Conservation (phyloP, 2,888 invertebrate species). For the Deilephila porcellus region DNA sequence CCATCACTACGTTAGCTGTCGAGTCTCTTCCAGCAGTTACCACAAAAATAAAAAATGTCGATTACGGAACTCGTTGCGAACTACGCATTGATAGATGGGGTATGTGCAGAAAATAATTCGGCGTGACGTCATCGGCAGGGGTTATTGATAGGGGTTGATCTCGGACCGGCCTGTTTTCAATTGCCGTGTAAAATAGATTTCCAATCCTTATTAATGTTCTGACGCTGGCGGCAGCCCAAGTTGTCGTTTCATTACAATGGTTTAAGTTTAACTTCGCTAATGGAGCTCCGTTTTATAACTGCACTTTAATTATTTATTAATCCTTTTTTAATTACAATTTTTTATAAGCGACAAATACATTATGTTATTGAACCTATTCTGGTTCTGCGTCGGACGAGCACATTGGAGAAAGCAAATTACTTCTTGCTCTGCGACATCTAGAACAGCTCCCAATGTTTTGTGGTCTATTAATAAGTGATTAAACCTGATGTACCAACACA, state of each 20-base stretch:
- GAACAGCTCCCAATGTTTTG: too few relatives aligned
- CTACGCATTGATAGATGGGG: constrained; percentile 1
- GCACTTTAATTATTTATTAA: too few relatives aligned
- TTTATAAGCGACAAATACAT: too few relatives aligned
- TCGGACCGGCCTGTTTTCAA: constrained; percentile 5
- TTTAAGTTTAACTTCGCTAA: neutral
- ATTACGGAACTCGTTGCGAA: neutral
- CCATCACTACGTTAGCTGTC: neutral
- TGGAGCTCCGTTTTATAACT: neutral
- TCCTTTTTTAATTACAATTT: too few relatives aligned
- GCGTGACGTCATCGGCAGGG: constrained; percentile 1
- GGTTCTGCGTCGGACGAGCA: too few relatives aligned
- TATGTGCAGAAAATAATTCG: constrained; percentile 15
- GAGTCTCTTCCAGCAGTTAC: neutral
- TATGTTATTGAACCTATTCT: too few relatives aligned
- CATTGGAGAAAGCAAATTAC: too few relatives aligned
- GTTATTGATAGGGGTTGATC: constrained; percentile 11
- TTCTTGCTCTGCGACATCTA: too few relatives aligned
- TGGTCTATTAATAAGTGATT: too few relatives aligned
- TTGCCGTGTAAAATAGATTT: constrained; percentile 22
- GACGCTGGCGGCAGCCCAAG: constrained; percentile 14
- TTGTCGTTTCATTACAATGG: neutral
- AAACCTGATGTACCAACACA: too few relatives aligned
- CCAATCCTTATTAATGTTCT: constrained; percentile 16
- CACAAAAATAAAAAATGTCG: neutral